Conservation (phyloP, 1,140 invertebrate species). For the Chlorops oryzae region DNA sequence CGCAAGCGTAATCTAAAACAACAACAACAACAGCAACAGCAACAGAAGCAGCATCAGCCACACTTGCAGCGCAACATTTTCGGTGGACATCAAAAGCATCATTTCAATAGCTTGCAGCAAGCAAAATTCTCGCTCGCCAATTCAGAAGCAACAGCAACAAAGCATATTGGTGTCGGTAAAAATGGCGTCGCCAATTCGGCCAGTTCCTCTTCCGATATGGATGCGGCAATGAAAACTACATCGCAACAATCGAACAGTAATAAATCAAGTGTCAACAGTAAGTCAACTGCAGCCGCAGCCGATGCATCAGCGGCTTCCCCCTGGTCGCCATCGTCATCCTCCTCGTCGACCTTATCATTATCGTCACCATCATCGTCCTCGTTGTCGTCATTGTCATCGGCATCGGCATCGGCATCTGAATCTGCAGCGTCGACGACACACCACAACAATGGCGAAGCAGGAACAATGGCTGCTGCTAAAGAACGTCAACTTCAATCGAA, state of each 20-base stretch:
- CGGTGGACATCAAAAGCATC: slow-evolving; percentile 28
- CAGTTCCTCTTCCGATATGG: slow-evolving; percentile 2
- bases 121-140: slow-evolving; percentile 12
- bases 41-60: slow-evolving; percentile 16
- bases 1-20: slow-evolving; percentile 27
- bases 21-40: slow-evolving; percentile 9
- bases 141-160: slow-evolving; percentile 15
- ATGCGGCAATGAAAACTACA: neutral
- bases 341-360: too few relatives aligned
- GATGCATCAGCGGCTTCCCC: too few relatives aligned
- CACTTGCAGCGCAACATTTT: slow-evolving; percentile 35
- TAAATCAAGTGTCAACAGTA: too few relatives aligned
- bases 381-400: too few relatives aligned
- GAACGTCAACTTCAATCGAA: slow-evolving; percentile 26
- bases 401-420: too few relatives aligned
- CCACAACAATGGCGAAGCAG: too few relatives aligned
- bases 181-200: neutral
- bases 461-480: neutral
- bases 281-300: neutral
- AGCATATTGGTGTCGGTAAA: neutral
- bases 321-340: too few relatives aligned
- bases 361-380: too few relatives aligned
- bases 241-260: too few relatives aligned
- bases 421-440: too few relatives aligned
- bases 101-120: slow-evolving; percentile 1